Percentiles rank a stretch among this genome's conserved stretches.
These are phyloP conservation scores for Euwallacea fornicatus DNA, from an alignment of 1,140 invertebrate species.

Conservation along the genomic window DNA sequence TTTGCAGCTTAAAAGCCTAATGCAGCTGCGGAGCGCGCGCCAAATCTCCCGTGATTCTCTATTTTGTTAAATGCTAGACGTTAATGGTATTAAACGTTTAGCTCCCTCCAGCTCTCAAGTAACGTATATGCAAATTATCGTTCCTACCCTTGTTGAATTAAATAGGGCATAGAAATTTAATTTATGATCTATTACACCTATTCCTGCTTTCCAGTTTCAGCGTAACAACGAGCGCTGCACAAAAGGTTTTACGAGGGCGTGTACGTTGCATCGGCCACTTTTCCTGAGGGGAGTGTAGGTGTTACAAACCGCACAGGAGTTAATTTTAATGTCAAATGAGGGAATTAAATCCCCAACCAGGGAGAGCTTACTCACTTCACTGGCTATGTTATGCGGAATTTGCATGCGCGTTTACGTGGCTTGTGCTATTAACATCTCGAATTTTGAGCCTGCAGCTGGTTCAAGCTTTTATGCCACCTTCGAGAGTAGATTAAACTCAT, in stretches of 20 bases:
- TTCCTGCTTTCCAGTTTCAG: no score
- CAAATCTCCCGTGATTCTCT: constrained; percentile 4
- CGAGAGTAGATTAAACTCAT: not conserved
- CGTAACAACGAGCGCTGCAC: no score
- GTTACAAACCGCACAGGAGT: no score
- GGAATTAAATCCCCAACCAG: constrained; percentile 10
- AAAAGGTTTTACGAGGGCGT: no score
- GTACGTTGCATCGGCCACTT: no score
- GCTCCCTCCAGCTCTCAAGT: not conserved
- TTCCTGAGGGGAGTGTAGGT: no score
- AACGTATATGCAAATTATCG: constrained; percentile 6
- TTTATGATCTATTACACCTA: not conserved
- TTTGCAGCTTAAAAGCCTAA: constrained; percentile 3
- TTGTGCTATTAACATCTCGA: constrained; percentile 19
- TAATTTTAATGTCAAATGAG: constrained; percentile 12
- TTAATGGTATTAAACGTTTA: constrained; percentile 6
- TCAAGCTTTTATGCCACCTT: constrained; percentile 1
- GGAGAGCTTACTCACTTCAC: constrained; percentile 15
- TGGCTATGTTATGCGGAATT: constrained; percentile 13
- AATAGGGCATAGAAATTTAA: constrained; percentile 6
- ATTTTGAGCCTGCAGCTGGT: constrained; percentile 4
- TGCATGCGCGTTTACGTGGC: constrained; percentile 10
- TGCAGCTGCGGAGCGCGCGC: constrained; percentile 3
- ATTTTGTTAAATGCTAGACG: constrained; percentile 7
- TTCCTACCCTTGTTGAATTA: constrained; percentile 5